Evolutionary conservation across 1,140 invertebrate genomes (phyloP).

Genomic region (Leptinotarsa defecta): DNA sequence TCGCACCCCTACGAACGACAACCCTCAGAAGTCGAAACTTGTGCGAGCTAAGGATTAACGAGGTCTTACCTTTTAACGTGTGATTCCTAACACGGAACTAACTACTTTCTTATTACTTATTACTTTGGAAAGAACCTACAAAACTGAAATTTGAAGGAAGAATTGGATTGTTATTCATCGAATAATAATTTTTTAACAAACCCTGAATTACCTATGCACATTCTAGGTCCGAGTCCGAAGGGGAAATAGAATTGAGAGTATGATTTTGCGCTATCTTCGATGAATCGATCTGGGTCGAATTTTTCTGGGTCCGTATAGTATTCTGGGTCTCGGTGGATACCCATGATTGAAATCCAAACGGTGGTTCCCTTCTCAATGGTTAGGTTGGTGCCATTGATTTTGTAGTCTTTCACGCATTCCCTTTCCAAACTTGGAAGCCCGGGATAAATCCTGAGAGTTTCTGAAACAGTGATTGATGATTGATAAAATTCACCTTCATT

Average conservation of each 20-base stretch:
- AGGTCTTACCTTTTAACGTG: no score
- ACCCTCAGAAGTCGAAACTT: no score
- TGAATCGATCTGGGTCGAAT: slow-evolving; percentile 67
- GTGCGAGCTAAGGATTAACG: no score
- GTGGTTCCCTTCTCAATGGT: slow-evolving; percentile 64
- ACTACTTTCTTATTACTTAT: no score
- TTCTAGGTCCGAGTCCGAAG: slow-evolving; percentile 64
- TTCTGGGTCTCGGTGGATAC: slow-evolving; percentile 65
- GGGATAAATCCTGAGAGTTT: slow-evolving; percentile 70
- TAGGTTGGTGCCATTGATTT: slow-evolving; percentile 62
- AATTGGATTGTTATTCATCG: no score
- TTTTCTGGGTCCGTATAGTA: slow-evolving; percentile 63
- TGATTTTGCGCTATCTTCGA: slow-evolving; percentile 50
- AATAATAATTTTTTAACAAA: no score
- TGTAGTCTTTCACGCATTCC: slow-evolving; percentile 61
- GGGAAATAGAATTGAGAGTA: slow-evolving; percentile 58
- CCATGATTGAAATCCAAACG: slow-evolving; percentile 64
- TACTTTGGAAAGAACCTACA: no score
- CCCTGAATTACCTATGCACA: slow-evolving; percentile 59
- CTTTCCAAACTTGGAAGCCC: slow-evolving; percentile 63
- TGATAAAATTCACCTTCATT: no score
- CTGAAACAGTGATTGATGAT: slow-evolving; percentile 51
- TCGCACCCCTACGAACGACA: no score
- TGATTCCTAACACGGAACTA: no score
- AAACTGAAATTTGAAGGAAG: no score